phyloP scores from a whole-genome alignment of 1,140 invertebrate species.

The Procambarus clarkii region DNA sequence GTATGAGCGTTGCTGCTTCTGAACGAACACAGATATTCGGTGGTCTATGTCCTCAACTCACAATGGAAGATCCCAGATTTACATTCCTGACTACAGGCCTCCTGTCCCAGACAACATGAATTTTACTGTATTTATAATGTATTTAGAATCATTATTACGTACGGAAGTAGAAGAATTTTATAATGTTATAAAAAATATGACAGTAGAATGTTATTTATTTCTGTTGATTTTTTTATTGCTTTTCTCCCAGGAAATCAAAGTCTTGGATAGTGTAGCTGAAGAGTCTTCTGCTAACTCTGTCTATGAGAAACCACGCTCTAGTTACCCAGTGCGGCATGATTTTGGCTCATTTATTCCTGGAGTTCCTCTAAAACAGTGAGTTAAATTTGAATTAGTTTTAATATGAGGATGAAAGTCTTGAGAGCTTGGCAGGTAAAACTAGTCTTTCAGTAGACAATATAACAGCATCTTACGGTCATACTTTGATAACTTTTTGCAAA shows the following conservation, averaged over 20 bases:
- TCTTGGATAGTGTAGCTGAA: background rate
- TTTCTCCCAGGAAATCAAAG: background rate
- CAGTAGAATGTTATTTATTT: no score
- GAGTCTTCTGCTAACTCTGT: background rate
- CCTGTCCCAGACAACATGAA: background rate
- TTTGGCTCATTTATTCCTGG: background rate
- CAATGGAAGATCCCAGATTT: background rate
- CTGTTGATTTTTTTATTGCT: background rate
- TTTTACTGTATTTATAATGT: background rate
- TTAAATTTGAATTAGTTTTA: background rate
- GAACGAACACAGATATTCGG: background rate
- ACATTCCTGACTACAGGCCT: background rate
- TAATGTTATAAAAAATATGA: background rate
- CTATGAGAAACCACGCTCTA: background rate
- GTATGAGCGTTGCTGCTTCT: no score
- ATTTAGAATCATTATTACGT: background rate
- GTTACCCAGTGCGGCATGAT: background rate
- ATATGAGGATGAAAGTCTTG: no score
- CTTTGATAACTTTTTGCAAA: no score
- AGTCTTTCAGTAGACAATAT: no score
- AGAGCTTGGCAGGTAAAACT: no score
- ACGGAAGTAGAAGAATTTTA: background rate
- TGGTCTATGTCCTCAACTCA: background rate
- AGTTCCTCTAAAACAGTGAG: background rate
- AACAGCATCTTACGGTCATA: no score